Evolutionary conservation across 1,140 invertebrate species (phyloP).

Genomic region (Drosophila nebulosa): DNA sequence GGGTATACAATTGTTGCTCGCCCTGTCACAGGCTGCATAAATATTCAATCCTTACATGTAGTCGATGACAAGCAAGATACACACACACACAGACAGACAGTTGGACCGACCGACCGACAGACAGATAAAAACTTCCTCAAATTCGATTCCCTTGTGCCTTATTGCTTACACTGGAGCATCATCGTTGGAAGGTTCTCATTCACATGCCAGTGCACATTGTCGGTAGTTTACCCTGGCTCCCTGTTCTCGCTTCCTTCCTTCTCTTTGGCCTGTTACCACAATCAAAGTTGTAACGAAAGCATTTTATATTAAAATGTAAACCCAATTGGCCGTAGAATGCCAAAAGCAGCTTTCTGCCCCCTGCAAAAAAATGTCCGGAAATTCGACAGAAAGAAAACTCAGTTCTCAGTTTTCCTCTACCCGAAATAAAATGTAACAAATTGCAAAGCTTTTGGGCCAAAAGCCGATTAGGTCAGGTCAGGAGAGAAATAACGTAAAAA

Average conservation of each 20-base stretch:
- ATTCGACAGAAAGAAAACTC: background rate
- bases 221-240: background rate
- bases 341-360: conserved; percentile 16
- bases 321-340: conserved; percentile 43
- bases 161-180: conserved; percentile 23
- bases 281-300: conserved; percentile 34
- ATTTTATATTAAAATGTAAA: conserved; percentile 43
- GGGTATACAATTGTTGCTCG: background rate
- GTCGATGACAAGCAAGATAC: conserved; percentile 35
- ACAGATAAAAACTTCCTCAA: conserved; percentile 1
- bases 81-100: background rate
- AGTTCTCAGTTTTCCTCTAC: background rate
- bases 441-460: conserved; percentile 2
- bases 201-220: background rate
- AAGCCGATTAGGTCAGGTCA: conserved; percentile 36
- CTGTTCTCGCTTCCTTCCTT: background rate
- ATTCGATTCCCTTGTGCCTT: conserved; percentile 32
- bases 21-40: conserved; percentile 17
- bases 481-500: background rate
- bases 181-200: background rate
- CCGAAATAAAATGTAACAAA: background rate
- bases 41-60: conserved; percentile 56
- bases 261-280: conserved; percentile 34
- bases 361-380: background rate
- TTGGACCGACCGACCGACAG: background rate